phyloP scores from a whole-genome alignment of 1,140 invertebrate species.

The Polyergus mexicanus region DNA sequence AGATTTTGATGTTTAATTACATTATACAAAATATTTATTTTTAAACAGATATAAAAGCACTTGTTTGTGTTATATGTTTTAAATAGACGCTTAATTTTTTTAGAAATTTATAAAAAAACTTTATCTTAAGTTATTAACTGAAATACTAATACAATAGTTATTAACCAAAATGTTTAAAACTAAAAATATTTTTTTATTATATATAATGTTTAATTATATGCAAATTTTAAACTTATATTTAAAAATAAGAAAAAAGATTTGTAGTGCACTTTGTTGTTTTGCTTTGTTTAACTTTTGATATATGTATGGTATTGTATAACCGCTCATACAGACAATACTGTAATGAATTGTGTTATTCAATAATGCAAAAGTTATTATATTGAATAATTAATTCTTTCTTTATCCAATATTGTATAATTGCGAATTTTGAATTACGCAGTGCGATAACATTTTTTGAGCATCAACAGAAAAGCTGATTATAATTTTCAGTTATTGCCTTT shows the following conservation, averaged over 20 bases:
- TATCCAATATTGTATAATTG: not conserved
- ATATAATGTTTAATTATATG: not conserved
- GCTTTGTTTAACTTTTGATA: too few species aligned
- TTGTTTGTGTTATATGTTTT: not conserved
- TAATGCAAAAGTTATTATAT: not conserved
- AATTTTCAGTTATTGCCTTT: not conserved
- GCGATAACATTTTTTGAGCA: not conserved
- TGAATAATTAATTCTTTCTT: constrained; percentile 1
- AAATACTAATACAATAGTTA: not conserved
- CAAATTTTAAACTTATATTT: not conserved
- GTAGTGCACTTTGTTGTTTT: not conserved
- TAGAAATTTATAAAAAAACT: not conserved
- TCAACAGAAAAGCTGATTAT: not conserved
- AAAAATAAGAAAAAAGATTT: not conserved
- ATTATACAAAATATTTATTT: not conserved
- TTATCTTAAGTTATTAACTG: too few species aligned
- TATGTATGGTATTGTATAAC: too few species aligned
- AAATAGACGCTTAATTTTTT: not conserved
- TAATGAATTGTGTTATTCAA: too few species aligned
- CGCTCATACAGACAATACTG: too few species aligned
- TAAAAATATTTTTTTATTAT: not conserved
- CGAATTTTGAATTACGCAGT: not conserved
- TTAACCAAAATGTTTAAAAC: not conserved
- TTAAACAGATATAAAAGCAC: constrained; percentile 1
- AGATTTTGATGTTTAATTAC: not conserved